A percentile compares a stretch with the other conserved stretches of the same genome.
phyloP scores from a whole-genome alignment of 1,140 invertebrate genomes.

The Agrypnia vestita region DNA sequence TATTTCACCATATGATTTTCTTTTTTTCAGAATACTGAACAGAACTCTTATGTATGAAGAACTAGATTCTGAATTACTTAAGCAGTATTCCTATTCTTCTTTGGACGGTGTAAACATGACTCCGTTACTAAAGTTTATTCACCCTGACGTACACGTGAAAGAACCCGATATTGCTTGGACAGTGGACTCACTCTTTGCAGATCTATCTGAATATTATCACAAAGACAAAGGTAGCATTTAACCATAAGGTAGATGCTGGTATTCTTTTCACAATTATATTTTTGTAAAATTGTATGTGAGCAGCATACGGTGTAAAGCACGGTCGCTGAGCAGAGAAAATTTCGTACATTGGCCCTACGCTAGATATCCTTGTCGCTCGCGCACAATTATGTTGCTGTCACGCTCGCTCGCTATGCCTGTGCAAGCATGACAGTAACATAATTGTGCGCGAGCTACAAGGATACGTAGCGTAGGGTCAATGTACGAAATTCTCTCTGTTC shows the following conservation, averaged over 20 bases:
- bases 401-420: no score
- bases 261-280: no score
- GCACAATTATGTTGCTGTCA: no score
- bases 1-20: background rate
- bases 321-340: no score
- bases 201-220: conserved; percentile 53
- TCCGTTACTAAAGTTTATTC: conserved; percentile 53
- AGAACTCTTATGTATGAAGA: conserved; percentile 54
- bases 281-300: no score
- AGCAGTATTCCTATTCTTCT: conserved; percentile 51
- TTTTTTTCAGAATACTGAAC: conserved; percentile 51
- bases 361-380: no score
- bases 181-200: conserved; percentile 55
- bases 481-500: no score
- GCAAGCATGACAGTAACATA: no score
- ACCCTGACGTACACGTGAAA: conserved; percentile 55
- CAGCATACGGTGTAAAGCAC: no score
- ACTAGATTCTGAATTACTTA: conserved; percentile 57
- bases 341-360: no score
- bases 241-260: background rate
- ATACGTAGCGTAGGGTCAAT: no score
- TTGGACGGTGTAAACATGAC: conserved; percentile 54
- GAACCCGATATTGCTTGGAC: conserved; percentile 55
- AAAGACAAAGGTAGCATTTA: conserved; percentile 46
- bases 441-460: no score